A percentile compares a stretch with the other conserved stretches of the same genome.
These are phyloP conservation scores for Mythimna loreyi DNA, from an alignment of 2,888 invertebrate species.

Conservation along the genomic window DNA sequence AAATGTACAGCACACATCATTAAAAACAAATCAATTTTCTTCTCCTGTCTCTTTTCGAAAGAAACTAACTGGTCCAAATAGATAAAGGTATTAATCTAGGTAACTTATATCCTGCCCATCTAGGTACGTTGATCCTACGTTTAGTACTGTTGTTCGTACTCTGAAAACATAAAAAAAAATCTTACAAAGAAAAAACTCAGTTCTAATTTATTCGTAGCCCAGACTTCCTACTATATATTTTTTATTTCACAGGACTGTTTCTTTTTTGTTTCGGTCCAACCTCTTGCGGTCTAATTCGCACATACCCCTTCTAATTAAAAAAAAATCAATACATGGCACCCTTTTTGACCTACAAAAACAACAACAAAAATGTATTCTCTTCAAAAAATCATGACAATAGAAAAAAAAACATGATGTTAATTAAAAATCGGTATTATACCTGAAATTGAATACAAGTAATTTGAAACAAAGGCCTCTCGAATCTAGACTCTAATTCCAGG, in stretches of 20 bases:
- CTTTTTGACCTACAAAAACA: too few relatives aligned
- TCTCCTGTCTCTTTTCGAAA: too few relatives aligned
- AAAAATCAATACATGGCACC: background rate
- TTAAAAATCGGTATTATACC: background rate
- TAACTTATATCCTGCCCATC: too few relatives aligned
- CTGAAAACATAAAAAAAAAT: too few relatives aligned
- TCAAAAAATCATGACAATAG: background rate
- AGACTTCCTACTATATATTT: background rate
- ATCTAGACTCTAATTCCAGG: conserved; percentile 59
- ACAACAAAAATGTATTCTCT: too few relatives aligned
- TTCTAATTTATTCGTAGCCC: background rate
- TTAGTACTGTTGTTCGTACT: too few relatives aligned
- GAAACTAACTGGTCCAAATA: too few relatives aligned
- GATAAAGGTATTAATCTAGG: too few relatives aligned
- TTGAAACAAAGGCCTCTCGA: conserved; percentile 28
- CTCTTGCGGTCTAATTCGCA: background rate
- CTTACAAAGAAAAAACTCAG: too few relatives aligned
- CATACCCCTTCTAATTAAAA: background rate
- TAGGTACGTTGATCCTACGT: too few relatives aligned
- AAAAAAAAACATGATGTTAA: background rate
- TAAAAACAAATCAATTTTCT: too few relatives aligned
- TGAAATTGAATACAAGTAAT: background rate
- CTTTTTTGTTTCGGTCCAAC: background rate
- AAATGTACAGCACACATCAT: too few relatives aligned
- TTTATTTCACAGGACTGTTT: background rate